These are phyloP conservation scores for Hydroisotoma schaefferi DNA, from an alignment of 2,888 invertebrate genomes.

Conservation along the genomic window DNA sequence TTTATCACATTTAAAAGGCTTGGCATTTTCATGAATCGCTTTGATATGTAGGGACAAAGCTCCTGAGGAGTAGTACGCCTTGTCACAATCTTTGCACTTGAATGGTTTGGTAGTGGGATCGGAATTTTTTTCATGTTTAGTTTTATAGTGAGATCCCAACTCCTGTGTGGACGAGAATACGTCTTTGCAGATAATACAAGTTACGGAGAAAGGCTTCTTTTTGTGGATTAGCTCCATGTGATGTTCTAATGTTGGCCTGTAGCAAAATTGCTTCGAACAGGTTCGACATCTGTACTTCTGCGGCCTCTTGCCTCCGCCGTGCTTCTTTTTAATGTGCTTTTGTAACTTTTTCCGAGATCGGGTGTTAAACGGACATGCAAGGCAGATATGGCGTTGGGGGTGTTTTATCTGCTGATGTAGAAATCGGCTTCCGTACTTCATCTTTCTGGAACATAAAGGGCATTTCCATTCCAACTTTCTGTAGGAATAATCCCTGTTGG, in stretches of 20 bases:
- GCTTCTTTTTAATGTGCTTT: neutral
- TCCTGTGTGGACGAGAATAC: neutral
- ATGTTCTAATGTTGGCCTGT: neutral
- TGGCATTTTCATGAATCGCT: neutral
- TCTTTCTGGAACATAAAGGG: neutral
- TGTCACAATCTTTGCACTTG: slow-evolving; percentile 6
- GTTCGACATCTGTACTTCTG: neutral
- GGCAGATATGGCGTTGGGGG: neutral
- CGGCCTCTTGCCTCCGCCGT: neutral
- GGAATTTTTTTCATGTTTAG: too few relatives aligned
- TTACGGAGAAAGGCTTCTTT: neutral
- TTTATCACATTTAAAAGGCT: neutral
- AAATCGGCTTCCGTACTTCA: slow-evolving; percentile 2
- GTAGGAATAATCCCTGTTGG: neutral
- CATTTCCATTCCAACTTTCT: neutral
- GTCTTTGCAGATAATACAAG: neutral
- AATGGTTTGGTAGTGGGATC: neutral
- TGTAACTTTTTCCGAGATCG: neutral
- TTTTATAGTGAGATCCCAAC: neutral
- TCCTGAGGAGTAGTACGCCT: neutral
- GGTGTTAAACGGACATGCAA: neutral
- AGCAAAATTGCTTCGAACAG: neutral
- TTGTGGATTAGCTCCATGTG: neutral
- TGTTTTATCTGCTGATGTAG: neutral
- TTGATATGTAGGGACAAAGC: neutral